Conservation (phyloP, 2,888 invertebrate species). For the Argyresthia albistria region DNA sequence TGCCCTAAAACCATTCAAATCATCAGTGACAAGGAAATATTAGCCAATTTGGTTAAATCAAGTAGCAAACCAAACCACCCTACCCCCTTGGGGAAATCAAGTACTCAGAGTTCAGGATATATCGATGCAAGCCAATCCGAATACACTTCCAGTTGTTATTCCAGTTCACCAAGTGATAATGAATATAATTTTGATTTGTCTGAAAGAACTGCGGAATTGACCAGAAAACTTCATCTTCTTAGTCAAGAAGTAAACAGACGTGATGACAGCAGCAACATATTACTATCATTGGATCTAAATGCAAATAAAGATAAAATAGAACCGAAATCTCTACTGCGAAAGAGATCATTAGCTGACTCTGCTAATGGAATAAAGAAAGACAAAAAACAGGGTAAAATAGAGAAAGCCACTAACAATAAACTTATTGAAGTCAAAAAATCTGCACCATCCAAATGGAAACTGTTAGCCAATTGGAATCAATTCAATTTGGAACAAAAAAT, state of each 20-base stretch:
- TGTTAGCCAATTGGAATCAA: slow-evolving; percentile 65
- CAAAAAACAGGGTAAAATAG: slow-evolving; percentile 11
- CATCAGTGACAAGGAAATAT: slow-evolving; percentile 62
- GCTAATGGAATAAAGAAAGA: slow-evolving; percentile 21
- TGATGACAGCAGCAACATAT: slow-evolving; percentile 30
- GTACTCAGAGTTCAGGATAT: slow-evolving; percentile 58
- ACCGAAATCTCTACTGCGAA: slow-evolving; percentile 20
- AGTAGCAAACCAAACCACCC: slow-evolving; percentile 44
- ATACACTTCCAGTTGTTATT: slow-evolving; percentile 66
- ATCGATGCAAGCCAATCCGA: slow-evolving; percentile 67
- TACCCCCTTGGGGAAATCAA: slow-evolving; percentile 27
- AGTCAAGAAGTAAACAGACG: slow-evolving; percentile 48
- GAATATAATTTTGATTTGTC: slow-evolving; percentile 64
- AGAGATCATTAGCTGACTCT: no score
- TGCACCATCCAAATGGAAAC: slow-evolving; percentile 45
- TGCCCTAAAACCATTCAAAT: slow-evolving; percentile 70
- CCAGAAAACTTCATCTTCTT: slow-evolving; percentile 51
- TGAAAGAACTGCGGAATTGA: slow-evolving; percentile 56
- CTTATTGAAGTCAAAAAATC: slow-evolving; percentile 27
- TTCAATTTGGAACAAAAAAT: slow-evolving; percentile 72
- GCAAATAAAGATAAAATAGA: slow-evolving; percentile 20
- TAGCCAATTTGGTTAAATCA: slow-evolving; percentile 42
- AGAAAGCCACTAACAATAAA: slow-evolving; percentile 10
- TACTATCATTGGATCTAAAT: slow-evolving; percentile 29
- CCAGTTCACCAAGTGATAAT: slow-evolving; percentile 65